Evolutionary conservation across 2,888 invertebrate genomes (phyloP).

Genomic region (Crematogaster levior): DNA sequence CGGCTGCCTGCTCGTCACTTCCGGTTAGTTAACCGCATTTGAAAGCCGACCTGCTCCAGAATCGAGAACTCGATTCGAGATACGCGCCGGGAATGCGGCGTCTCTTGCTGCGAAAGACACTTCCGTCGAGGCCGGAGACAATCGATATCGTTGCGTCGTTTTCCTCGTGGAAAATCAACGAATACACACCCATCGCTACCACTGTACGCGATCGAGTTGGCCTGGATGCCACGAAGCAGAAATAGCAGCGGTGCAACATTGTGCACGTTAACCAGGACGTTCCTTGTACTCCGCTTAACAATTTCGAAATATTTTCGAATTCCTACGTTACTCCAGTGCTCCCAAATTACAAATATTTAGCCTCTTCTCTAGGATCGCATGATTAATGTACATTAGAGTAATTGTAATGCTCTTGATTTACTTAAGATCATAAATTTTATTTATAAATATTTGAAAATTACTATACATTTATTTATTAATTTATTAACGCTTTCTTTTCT

Average conservation of each 20-base stretch:
- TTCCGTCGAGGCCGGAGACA: constrained; percentile 61
- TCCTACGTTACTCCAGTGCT: background rate
- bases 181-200: background rate
- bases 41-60: constrained; percentile 68
- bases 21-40: constrained; percentile 82
- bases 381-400: background rate
- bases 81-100: constrained; percentile 67
- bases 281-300: background rate
- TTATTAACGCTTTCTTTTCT: background rate
- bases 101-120: constrained; percentile 48
- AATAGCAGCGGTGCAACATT: background rate
- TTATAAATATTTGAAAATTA: background rate
- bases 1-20: constrained; percentile 79
- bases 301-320: constrained; percentile 13
- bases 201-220: background rate
- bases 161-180: constrained; percentile 41
- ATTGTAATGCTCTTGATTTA: background rate
- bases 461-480: background rate
- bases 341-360: background rate
- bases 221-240: background rate
- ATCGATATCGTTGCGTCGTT: constrained; percentile 41
- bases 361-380: background rate
- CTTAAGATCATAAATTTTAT: background rate
- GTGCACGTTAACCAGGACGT: constrained; percentile 28
- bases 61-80: constrained; percentile 69